Conservation (phyloP, 2,797 vertebrate genomes). For the Neopelma chrysocephalum region DNA sequence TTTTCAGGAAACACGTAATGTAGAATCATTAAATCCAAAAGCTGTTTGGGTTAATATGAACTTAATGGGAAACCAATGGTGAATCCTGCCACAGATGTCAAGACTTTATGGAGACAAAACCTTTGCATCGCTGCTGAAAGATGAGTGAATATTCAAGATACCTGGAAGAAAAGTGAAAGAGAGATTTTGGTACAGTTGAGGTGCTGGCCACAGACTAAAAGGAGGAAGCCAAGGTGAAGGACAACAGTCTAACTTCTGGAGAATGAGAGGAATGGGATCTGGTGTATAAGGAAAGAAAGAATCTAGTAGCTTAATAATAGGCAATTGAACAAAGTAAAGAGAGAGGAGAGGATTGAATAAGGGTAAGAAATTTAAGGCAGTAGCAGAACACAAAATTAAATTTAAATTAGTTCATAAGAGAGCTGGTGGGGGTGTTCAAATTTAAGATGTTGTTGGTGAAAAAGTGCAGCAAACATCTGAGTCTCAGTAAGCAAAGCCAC, state of each 20-base stretch:
- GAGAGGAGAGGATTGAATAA: neutral
- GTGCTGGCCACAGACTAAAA: neutral
- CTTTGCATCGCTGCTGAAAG: neutral
- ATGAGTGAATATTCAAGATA: neutral
- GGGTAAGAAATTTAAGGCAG: neutral
- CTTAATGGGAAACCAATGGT: neutral
- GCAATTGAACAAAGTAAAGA: neutral
- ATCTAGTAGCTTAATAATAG: rapidly evolving
- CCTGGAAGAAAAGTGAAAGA: neutral
- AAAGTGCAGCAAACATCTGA: neutral
- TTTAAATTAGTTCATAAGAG: neutral
- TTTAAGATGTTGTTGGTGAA: neutral
- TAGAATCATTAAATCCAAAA: neutral
- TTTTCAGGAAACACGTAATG: neutral
- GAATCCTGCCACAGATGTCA: neutral
- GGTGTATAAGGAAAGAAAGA: neutral
- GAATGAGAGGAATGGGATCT: neutral
- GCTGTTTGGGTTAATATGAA: neutral
- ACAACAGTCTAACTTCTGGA: neutral
- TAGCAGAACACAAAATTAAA: neutral
- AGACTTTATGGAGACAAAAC: neutral
- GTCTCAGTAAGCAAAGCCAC: neutral
- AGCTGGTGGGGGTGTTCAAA: neutral
- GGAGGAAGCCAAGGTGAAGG: neutral
- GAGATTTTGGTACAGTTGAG: neutral